Conservation (phyloP, 35 echinoderm and acorn worm species). For the Heliocidaris erythrogramma region DNA sequence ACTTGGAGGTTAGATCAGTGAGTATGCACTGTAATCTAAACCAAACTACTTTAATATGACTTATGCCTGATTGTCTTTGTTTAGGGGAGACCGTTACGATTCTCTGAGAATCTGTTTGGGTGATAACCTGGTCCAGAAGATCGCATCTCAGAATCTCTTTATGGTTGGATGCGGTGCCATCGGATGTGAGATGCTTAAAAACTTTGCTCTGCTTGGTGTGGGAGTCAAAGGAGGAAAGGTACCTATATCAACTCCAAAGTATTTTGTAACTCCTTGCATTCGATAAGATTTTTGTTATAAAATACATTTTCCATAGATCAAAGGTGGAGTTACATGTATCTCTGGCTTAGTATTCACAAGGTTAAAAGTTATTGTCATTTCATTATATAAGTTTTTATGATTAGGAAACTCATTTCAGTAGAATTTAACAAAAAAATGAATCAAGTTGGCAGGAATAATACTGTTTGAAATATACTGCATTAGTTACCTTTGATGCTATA, state of each 20-base stretch:
- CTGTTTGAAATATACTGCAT: too few species aligned
- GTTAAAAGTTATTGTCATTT: neutral
- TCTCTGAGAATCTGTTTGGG: slow-evolving; percentile 81
- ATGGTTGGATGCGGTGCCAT: slow-evolving; percentile 99
- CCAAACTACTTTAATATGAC: too few species aligned
- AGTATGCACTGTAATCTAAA: too few species aligned
- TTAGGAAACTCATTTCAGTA: too few species aligned
- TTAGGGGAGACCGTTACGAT: slow-evolving; percentile 88
- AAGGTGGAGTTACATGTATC: neutral
- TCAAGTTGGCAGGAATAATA: too few species aligned
- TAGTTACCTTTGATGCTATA: too few species aligned
- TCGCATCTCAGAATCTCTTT: slow-evolving; percentile 77
- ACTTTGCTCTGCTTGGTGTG: slow-evolving; percentile 89
- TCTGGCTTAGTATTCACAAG: neutral
- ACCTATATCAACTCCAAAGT: neutral
- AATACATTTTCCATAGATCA: neutral
- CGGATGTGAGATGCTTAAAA: slow-evolving; percentile 98
- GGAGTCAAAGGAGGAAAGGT: slow-evolving; percentile 58
- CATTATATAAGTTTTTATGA: neutral
- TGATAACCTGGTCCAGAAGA: slow-evolving; percentile 60
- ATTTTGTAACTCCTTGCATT: neutral
- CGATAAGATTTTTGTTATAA: neutral
- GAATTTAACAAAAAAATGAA: too few species aligned
- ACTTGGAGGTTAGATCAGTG: too few species aligned
- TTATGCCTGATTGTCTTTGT: neutral